Evolutionary conservation across 2,113 vertebrate species (phyloP).

Genomic region (Ceuthmochares aereus): DNA sequence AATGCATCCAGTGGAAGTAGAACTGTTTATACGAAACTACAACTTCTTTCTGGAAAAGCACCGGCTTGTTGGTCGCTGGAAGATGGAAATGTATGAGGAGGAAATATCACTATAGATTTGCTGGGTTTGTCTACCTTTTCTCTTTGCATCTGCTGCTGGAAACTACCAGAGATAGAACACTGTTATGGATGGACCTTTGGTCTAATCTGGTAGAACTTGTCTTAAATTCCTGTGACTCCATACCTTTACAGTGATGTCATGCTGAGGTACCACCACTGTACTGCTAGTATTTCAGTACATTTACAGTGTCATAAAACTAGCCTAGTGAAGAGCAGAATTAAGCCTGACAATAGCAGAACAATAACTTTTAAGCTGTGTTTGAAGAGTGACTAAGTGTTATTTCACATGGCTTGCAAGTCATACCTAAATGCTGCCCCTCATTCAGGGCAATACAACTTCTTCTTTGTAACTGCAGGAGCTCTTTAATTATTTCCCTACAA

Average conservation of each 20-base stretch:
- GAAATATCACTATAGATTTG: neutral
- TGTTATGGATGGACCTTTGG: neutral
- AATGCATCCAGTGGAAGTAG: neutral
- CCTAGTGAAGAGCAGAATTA: neutral
- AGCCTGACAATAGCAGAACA: neutral
- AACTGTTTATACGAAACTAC: neutral
- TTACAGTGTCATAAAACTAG: conserved; percentile 16
- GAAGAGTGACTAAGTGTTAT: neutral
- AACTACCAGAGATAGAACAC: neutral
- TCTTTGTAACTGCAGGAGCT: conserved; percentile 29
- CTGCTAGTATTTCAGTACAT: neutral
- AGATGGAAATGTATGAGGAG: neutral
- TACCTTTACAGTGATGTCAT: neutral
- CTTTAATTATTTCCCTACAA: neutral
- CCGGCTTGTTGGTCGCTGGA: neutral
- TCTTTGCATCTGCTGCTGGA: neutral
- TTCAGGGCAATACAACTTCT: neutral
- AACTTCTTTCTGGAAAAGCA: neutral
- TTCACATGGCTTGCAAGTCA: neutral
- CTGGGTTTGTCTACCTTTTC: neutral
- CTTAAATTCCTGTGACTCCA: neutral
- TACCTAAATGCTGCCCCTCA: neutral
- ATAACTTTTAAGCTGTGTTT: neutral
- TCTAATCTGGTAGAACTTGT: neutral
- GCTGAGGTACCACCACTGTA: neutral